phyloP scores from a whole-genome alignment of 2,888 invertebrate genomes.

The Nomada fabriciana region DNA sequence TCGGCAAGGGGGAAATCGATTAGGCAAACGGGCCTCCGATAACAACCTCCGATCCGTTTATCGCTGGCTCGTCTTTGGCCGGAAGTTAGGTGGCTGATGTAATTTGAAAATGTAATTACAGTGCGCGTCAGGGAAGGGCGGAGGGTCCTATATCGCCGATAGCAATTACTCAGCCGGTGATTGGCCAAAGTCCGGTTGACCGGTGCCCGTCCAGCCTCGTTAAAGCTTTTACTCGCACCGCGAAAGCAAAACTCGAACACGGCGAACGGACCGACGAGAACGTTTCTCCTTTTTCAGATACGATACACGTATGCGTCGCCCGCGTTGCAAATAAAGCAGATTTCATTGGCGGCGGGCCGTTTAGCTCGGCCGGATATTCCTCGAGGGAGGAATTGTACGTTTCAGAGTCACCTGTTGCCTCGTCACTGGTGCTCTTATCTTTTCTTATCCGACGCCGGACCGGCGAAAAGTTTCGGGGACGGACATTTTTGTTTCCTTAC shows the following conservation, averaged over 20 bases:
- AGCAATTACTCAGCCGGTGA: constrained; percentile 27
- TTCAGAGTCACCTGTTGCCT: constrained; percentile 53
- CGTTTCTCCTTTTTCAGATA: not conserved
- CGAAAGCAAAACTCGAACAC: not conserved
- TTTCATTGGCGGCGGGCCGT: not conserved
- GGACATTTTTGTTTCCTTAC: too few relatives aligned
- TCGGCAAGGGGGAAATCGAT: constrained; percentile 45
- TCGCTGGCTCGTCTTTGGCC: constrained; percentile 49
- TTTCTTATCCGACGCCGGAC: not conserved
- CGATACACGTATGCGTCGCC: not conserved
- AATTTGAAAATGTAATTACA: constrained; percentile 60
- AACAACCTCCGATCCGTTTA: constrained; percentile 60
- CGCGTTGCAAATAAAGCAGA: constrained; percentile 8
- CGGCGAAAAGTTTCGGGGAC: too few relatives aligned
- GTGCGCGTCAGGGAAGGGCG: not conserved
- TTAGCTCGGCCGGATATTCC: constrained; percentile 17
- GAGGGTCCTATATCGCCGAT: constrained; percentile 9
- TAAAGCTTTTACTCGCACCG: constrained; percentile 5
- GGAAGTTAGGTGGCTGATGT: constrained; percentile 57
- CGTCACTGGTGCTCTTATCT: constrained; percentile 15
- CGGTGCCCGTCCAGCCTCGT: constrained; percentile 19
- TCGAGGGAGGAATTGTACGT: constrained; percentile 24
- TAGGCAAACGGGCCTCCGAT: constrained; percentile 40
- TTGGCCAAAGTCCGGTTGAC: constrained; percentile 12
- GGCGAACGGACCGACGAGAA: not conserved